Evolutionary conservation across 2,113 vertebrate genomes (phyloP).

Genomic region (Junco hyemalis): DNA sequence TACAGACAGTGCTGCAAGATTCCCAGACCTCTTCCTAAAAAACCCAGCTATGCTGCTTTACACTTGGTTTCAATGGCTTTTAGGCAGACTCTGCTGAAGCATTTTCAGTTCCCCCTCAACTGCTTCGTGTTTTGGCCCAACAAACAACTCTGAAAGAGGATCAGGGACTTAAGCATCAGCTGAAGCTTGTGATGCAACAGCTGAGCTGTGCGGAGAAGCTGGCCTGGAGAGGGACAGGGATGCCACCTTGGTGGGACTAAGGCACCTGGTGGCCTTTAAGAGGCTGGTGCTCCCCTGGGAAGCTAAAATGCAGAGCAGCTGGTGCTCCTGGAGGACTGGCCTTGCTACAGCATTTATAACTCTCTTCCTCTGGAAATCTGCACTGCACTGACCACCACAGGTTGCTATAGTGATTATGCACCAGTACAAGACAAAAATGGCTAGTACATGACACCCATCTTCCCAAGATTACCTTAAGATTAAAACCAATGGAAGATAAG

Average conservation of each 20-base stretch:
- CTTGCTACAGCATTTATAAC: not conserved
- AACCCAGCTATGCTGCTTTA: not conserved
- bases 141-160: slow-evolving; percentile 1
- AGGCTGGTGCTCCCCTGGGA: not conserved
- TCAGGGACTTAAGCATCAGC: slow-evolving; percentile 5
- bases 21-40: not conserved
- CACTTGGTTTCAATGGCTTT: not conserved
- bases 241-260: not conserved
- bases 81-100: fast-evolving
- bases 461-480: not conserved
- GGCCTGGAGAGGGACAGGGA: not conserved
- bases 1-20: not conserved
- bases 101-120: not conserved
- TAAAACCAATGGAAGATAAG: not conserved
- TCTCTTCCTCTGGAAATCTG: not conserved
- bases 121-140: not conserved
- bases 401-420: not conserved
- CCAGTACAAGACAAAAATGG: not conserved
- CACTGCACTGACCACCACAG: not conserved
- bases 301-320: not conserved
- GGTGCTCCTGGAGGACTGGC: not conserved
- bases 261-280: not conserved
- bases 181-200: not conserved
- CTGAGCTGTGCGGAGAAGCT: not conserved
- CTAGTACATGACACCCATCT: not conserved